These are phyloP conservation scores for Drosophila nigricruria DNA, from an alignment of 2,888 invertebrate species.

Conservation along the genomic window DNA sequence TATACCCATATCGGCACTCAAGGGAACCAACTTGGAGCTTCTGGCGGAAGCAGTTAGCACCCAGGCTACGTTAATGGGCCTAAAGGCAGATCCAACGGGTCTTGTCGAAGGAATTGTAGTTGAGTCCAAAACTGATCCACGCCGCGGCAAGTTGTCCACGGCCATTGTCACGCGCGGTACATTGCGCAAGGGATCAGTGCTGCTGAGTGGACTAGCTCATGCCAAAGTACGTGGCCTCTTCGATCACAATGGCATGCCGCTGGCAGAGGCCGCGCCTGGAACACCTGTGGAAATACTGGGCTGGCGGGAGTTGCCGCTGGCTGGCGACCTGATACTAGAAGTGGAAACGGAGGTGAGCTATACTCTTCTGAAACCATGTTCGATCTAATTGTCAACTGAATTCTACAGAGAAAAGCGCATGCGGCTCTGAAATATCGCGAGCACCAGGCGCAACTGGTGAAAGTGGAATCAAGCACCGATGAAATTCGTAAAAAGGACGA, in stretches of 20 bases:
- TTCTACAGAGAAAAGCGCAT: slow-evolving; percentile 88
- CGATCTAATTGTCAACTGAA: not conserved
- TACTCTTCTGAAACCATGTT: not conserved
- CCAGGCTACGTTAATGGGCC: slow-evolving; percentile 94
- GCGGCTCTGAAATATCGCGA: slow-evolving; percentile 89
- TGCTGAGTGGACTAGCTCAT: slow-evolving; percentile 94
- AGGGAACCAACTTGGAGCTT: slow-evolving; percentile 91
- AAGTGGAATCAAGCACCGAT: slow-evolving; percentile 88
- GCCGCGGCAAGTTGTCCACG: slow-evolving; percentile 92
- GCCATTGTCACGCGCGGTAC: slow-evolving; percentile 94
- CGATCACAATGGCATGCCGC: slow-evolving; percentile 89
- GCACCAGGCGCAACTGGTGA: slow-evolving; percentile 87
- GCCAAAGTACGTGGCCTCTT: slow-evolving; percentile 93
- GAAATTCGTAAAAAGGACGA: slow-evolving; percentile 89
- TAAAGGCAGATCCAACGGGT: slow-evolving; percentile 93
- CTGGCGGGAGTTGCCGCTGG: slow-evolving; percentile 95
- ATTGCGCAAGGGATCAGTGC: slow-evolving; percentile 90
- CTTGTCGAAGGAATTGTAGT: slow-evolving; percentile 95
- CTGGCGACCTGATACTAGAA: slow-evolving; percentile 95
- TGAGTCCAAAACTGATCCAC: slow-evolving; percentile 91
- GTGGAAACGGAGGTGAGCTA: slow-evolving; percentile 90
- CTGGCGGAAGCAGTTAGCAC: slow-evolving; percentile 93
- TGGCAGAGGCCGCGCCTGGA: slow-evolving; percentile 90
- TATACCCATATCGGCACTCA: slow-evolving; percentile 95
- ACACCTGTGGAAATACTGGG: slow-evolving; percentile 94